Base-by-base conservation (phyloP, 2,113 vertebrate genomes). In the Todiramphus saurophagus region DNA sequence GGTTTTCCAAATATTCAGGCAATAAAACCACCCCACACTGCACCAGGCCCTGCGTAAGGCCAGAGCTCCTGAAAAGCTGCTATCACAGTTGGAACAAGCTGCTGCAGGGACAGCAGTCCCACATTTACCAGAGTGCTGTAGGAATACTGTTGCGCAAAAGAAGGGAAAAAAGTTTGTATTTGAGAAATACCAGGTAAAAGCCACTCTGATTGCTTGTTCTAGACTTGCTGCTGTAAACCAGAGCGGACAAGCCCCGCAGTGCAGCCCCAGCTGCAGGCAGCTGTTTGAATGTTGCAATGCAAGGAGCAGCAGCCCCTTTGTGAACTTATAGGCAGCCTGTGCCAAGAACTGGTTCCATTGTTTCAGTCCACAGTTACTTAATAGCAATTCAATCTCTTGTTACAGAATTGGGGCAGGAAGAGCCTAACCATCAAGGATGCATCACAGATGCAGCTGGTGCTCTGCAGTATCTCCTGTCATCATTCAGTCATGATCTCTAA, bases 191-290 rank as follows among this genome's bases (percentile, higher is more conserved):
- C 6, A 75, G 7, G 64, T 39, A 68, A 85, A 90, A 93, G 14
- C 35, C 37, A 60, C 31, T 35, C 33, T 24, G 39, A 80, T 70
- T 21, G 66, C 1, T 5, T 27, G 21, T 67, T 66, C 51, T 59
- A 88, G 53, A 27, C 31, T 75, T 77, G 68, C 44, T 92, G 77
- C 81, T 93, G 74, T 83, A 68, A 66, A 89, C 27, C 16, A 70
- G 50, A 41, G 46, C 11, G 48, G 58, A 83, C 55, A 82, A 84
- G 50, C 58, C 66, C 77, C 41, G 55, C 76, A 87, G 80, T 43
- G 28, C 18, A 86, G 82, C 13, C 58, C 55, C 94, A 92, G 94
- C 69, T 87, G 88, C 87, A 87, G 46, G 77, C 90, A 93, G 83
- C 91, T 89, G 89, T 35, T 2, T 85, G 66, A 87, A 91, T 19